Evolutionary conservation across 2,888 invertebrate genomes (phyloP), one percentile per base, ranked within the genome.

Genomic region (Lasioglossum villosulum): DNA sequence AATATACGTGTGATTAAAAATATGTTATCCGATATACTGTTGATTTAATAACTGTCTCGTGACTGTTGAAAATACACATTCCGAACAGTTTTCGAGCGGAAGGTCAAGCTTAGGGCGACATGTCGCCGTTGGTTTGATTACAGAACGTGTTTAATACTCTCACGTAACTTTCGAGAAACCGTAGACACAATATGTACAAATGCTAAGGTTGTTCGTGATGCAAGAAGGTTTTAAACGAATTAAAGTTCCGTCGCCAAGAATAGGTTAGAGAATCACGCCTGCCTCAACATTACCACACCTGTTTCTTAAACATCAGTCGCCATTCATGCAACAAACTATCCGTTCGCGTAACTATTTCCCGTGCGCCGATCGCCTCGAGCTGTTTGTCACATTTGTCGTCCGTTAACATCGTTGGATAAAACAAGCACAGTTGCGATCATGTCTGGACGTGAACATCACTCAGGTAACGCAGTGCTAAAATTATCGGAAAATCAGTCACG

Each of bases 221-320:
- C 84, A 84, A 79, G 78, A 84, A 82, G 76, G 73, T 86, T 93
- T 92, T 90, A 92, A 93, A 86, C 86, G 91, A 90, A 92, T 92
- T 93, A 93, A 86, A 80, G 42, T 39, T 37, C 56, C 56, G 86
- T 56, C 83, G 80, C 78, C 71, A 76, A 63, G 84, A 86, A 78
- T 72, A 77, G 68, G 74, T 75, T 78, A 78, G 82, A 78, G 82
- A 78, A 82, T 70, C 71, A 70, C 70, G 77, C 63, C 70, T 73
- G 74, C 30, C 71, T 23, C 42, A 78, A 68, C 63, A 75, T 75
- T 75, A 59, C 74, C 72, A 27, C 86, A 82, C 75, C 71, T 83
- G 78, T 86, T 80, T 75, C 83, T 80, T 83, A 73, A 78, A 86
- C 77, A 66, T 48, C 73, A 70, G 86, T 82, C 73, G 52, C 42